A percentile compares a stretch with the other conserved stretches of the same genome.
These are phyloP conservation scores for Sesia bembeciformis DNA, from an alignment of 2,888 invertebrate species.

Conservation along the genomic window DNA sequence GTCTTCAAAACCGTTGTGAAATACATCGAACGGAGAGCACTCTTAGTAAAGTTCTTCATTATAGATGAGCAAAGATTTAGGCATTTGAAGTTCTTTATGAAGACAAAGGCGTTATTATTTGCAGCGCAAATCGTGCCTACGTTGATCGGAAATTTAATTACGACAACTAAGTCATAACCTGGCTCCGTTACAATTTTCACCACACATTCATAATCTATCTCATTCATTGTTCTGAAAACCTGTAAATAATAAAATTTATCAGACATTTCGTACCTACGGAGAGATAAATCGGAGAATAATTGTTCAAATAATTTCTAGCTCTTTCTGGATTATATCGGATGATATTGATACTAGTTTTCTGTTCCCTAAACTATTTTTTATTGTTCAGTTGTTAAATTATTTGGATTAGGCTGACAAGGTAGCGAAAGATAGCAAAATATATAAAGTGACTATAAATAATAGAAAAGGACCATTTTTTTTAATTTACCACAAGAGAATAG, in stretches of 20 bases:
- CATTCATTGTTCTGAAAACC: slow-evolving; percentile 44
- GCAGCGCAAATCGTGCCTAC: slow-evolving; percentile 31
- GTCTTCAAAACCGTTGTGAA: slow-evolving; percentile 15
- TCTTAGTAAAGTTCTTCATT: slow-evolving; percentile 9
- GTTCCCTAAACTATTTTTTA: no score
- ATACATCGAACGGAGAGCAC: slow-evolving; percentile 19
- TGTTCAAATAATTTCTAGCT: no score
- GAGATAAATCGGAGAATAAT: no score
- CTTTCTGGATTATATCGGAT: no score
- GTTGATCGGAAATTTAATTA: slow-evolving; percentile 42
- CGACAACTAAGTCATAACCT: slow-evolving; percentile 26
- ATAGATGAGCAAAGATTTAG: not conserved
- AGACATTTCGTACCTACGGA: no score
- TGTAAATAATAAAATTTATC: slow-evolving; percentile 13
- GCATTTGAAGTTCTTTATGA: slow-evolving; percentile 34
- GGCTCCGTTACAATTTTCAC: slow-evolving; percentile 41
- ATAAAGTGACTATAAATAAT: no score
- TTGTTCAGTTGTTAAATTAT: no score
- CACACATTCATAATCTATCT: slow-evolving; percentile 45
- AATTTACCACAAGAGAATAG: no score
- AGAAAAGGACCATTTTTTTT: no score
- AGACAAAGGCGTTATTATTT: slow-evolving; percentile 37
- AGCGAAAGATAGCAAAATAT: no score
- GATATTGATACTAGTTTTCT: no score
- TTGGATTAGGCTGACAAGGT: no score